Percentiles rank a stretch among this genome's conserved stretches.
Conservation (phyloP, 1,140 invertebrate species). For the Bombus huntii region DNA sequence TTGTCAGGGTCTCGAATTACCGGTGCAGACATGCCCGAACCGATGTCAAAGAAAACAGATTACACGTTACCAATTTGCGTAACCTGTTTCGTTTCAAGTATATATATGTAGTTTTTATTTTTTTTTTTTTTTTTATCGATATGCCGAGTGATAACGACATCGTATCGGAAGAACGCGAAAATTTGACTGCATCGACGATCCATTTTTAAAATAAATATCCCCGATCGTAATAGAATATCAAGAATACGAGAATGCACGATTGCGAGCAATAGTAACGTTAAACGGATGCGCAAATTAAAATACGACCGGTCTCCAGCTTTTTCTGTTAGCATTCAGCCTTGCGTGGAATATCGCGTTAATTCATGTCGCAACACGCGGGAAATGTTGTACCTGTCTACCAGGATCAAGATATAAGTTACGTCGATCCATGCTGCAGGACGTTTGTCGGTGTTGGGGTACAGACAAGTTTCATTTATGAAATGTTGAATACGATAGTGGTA, state of each 20-base stretch:
- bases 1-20: background rate
- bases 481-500: background rate
- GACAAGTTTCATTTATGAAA: background rate
- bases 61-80: background rate
- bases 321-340: background rate
- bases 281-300: constrained; percentile 11
- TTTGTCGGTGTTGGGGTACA: background rate
- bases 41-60: background rate
- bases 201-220: background rate
- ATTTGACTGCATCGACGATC: background rate
- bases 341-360: constrained; percentile 27
- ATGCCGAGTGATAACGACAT: background rate
- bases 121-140: background rate
- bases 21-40: too few species aligned
- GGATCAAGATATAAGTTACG: background rate
- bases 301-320: background rate
- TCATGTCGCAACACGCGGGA: background rate
- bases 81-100: background rate
- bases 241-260: background rate
- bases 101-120: background rate
- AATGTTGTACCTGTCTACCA: background rate
- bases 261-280: background rate
- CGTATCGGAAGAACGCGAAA: too few species aligned
- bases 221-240: background rate
- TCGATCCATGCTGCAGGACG: background rate